Evolutionary conservation across 2,113 vertebrate genomes (phyloP).

Genomic region (Caretta caretta): DNA sequence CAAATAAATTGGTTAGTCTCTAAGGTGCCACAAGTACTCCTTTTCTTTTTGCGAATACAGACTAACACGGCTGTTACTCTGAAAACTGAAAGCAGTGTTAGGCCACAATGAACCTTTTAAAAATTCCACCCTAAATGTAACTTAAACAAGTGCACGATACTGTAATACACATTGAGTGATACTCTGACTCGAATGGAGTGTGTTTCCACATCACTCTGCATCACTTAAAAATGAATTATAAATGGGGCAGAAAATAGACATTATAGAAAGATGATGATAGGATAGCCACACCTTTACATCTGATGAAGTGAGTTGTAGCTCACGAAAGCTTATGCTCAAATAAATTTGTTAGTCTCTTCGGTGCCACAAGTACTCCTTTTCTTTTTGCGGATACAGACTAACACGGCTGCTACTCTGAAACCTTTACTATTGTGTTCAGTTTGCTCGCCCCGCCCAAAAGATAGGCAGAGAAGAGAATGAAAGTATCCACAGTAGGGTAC

Average conservation of each 20-base stretch:
- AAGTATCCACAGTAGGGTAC: neutral
- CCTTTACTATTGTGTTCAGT: neutral
- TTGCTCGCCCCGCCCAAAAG: neutral
- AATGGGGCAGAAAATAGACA: neutral
- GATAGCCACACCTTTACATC: neutral
- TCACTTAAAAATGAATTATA: neutral
- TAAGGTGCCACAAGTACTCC: too few relatives aligned
- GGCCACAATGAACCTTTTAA: neutral
- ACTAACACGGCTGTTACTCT: too few relatives aligned
- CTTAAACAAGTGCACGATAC: neutral
- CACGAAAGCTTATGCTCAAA: too few relatives aligned
- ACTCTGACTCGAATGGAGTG: neutral
- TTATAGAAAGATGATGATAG: neutral
- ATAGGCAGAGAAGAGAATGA: neutral
- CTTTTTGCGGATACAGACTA: too few relatives aligned
- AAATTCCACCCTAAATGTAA: neutral
- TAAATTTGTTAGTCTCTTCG: too few relatives aligned
- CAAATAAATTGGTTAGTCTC: too few relatives aligned
- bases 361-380: too few relatives aligned
- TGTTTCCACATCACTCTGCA: neutral
- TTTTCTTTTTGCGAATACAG: too few relatives aligned
- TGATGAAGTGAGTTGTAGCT: too few relatives aligned
- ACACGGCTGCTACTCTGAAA: too few relatives aligned
- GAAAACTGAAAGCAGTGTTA: neutral
- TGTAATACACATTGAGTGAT: neutral